Evolutionary conservation across 2,888 invertebrate species (phyloP).

Genomic region (Hypomecis punctinalis): DNA sequence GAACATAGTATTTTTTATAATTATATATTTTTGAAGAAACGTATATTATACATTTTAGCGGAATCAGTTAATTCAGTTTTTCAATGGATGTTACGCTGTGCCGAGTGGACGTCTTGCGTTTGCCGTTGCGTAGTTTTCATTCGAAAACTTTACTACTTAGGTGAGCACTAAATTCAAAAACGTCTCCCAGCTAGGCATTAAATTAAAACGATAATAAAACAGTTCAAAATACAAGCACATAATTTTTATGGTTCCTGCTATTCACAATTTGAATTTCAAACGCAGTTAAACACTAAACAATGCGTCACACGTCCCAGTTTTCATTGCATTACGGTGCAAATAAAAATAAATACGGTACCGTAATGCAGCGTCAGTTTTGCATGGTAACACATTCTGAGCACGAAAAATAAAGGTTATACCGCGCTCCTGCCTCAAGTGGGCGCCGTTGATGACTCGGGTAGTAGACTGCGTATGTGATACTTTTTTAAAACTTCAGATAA

Average conservation of each 20-base stretch:
- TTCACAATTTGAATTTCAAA: constrained; percentile 29
- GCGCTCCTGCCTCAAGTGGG: constrained; percentile 15
- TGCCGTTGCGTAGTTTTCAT: no score
- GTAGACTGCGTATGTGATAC: background rate
- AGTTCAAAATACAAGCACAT: background rate
- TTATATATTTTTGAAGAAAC: no score
- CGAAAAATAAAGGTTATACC: constrained; percentile 28
- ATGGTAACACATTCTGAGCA: constrained; percentile 27
- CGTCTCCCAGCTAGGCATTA: no score
- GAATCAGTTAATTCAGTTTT: no score
- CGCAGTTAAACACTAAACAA: constrained; percentile 20
- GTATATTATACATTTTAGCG: no score
- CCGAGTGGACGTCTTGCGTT: no score
- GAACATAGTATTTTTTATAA: no score
- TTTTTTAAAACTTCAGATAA: no score
- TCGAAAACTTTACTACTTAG: no score
- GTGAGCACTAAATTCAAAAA: no score
- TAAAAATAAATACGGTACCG: constrained; percentile 21
- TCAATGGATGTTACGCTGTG: no score
- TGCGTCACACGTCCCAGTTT: constrained; percentile 17
- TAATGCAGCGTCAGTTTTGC: constrained; percentile 28
- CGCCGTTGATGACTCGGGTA: background rate
- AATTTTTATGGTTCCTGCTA: background rate
- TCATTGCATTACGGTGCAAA: constrained; percentile 25
- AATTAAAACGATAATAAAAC: no score